Base-by-base conservation (phyloP, 2,797 vertebrate genomes). In the Eidolon dupreanum region DNA sequence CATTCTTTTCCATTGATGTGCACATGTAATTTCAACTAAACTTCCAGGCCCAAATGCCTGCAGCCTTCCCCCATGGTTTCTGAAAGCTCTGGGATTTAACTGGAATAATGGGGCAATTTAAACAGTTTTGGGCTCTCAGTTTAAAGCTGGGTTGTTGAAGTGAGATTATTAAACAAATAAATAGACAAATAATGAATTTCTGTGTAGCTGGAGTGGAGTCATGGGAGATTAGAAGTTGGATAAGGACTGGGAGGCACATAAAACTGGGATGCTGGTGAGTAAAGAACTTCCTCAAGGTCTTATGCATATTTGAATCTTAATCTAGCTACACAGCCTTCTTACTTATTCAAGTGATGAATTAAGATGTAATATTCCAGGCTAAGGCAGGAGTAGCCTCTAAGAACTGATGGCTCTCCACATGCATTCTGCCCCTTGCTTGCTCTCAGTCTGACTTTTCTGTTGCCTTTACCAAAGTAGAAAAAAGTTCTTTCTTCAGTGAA, bases 1-100 rank as follows among this genome's bases (percentile, higher is more conserved):
- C n/a, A 65, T 36, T 93, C 20, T 61, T 53, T 66, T 16, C 31
- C 57, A 74, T 28, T 79, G 73, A 93, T 83, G 31, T 3, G 9
- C n/a, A 83, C 17, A 10, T 75, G 31, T 81, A 81, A 82, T 91
- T 97, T 97, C 86, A 92, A 43, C 83, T 79, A 66, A 97, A 75
- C 77, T 83, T 55, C 36, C 36, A 79, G 33, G 26, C 75, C 65
- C 53, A 85, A 79, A 68, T 71, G 43, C 41, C 66, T 22, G 26
- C 28, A 65, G 51, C 4, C 28, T 68, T 94, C n/a, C 28, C 20
- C 15, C 15, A 4, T 79, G 61, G 41, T 49, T 95, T 55, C 71
- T 90, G 20, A 78, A 96, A 95, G 36, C 71, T 59, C 10, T 84
- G 41, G 43, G 59, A 70, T 86, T 96, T 79, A 88, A 83, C 79